Evolutionary conservation across 2,888 invertebrate genomes (phyloP), one percentile per base, ranked within the genome.

Genomic region (Xanthorhoe designata): DNA sequence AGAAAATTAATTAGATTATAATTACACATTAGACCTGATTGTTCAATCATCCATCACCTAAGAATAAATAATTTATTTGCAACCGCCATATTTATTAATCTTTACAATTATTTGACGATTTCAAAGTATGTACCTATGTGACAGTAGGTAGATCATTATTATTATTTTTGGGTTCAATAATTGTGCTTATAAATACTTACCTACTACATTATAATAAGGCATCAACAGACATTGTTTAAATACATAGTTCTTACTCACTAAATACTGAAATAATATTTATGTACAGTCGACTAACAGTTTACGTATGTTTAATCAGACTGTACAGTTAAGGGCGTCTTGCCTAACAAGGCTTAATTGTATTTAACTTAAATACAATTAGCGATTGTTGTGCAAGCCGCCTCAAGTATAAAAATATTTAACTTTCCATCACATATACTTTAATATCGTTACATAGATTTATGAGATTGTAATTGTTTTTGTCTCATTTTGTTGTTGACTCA

Each of bases 221-320:
- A 51, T 51, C 51, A 51, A 24, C 51, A 51, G 51, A 51, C 51
- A 51, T 32, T 51, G 51, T 51, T 51, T 51, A 51, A 10, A 51
- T 51, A 51, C 51, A 51, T 51, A 51, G 24, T 13, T 51, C 51
- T 24, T 51, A 51, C 10, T 24, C 4, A 13, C 51, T 51, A 19
- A 47, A 47, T 47, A 47, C 47, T 47, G 47, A 47, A 17, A 47
- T 15, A 7, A 45, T 3, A n/a, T 50, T 19, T 24, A 9, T 17
- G n/a, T 51, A 51, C 51, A 24, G 24, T 24, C 24, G 13, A 13
- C 19, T 10, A 19, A 50, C n/a, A n/a, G n/a, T n/a, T n/a, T n/a
- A 50, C 10, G 1, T 17, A 47, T 1, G 17, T 17, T 17, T 9
- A 5, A 17, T 4, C 18, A 1, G 18, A 17, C 17, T 17, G 17